Conservation (phyloP, 2,888 invertebrate genomes). For the Bimastos eiseni region DNA sequence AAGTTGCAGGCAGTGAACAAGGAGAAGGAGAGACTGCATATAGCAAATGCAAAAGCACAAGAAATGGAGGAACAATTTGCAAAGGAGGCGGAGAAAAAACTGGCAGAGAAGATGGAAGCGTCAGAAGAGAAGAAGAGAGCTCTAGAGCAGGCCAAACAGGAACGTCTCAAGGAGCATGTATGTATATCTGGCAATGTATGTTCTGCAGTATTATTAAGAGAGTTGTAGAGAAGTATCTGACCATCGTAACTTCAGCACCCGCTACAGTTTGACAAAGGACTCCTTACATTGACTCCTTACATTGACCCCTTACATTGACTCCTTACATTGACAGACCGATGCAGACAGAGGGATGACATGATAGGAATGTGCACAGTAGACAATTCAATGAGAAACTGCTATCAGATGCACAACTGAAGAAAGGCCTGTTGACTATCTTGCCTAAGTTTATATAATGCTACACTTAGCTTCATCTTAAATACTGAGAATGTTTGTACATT, state of each 20-base stretch:
- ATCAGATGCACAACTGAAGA: no score
- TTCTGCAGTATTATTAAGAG: background rate
- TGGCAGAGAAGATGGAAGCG: conserved; percentile 70
- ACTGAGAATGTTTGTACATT: background rate
- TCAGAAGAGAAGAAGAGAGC: conserved; percentile 88
- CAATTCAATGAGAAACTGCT: no score
- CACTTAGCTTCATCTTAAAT: background rate
- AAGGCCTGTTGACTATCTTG: background rate
- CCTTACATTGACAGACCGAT: background rate
- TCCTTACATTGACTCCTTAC: background rate
- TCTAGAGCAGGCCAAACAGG: conserved; percentile 84
- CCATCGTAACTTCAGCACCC: background rate
- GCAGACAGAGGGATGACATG: no score
- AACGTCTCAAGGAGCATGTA: conserved; percentile 62
- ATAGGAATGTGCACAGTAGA: background rate
- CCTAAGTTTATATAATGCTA: background rate
- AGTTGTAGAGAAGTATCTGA: background rate
- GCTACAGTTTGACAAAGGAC: background rate
- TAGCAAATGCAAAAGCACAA: conserved; percentile 42
- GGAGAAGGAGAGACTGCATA: conserved; percentile 52
- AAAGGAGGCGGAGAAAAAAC: conserved; percentile 80
- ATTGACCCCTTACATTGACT: no score
- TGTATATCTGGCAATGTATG: conserved; percentile 42
- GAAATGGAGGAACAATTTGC: conserved; percentile 40
- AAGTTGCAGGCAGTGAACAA: conserved; percentile 54